phyloP scores from a whole-genome alignment of 2,888 invertebrate species.

The Meliscaeva auricollis region DNA sequence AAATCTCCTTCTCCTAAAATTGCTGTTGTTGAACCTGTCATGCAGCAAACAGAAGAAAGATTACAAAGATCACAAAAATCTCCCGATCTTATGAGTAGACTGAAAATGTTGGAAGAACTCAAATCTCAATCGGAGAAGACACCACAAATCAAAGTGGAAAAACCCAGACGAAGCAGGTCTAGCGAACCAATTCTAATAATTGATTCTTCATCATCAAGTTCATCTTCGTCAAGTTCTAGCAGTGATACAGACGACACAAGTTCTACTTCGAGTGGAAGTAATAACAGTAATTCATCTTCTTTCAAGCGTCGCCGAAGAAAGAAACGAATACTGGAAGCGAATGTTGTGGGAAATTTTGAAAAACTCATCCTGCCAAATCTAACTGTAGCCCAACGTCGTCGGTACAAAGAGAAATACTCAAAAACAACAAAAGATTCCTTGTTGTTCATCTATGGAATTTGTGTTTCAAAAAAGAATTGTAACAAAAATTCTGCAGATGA shows the following conservation, averaged over 20 bases:
- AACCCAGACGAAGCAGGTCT: conserved; percentile 18
- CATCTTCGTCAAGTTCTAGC: conserved; percentile 76
- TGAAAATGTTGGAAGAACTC: conserved; percentile 77
- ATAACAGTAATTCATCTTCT: conserved; percentile 71
- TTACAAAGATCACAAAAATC: conserved; percentile 43
- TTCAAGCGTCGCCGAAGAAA: conserved; percentile 77
- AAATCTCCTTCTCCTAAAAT: too few relatives aligned
- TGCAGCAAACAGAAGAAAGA: not conserved
- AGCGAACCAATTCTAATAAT: conserved; percentile 74
- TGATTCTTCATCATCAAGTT: conserved; percentile 76
- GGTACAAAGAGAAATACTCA: conserved; percentile 79
- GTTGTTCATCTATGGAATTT: conserved; percentile 81
- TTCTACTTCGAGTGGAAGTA: conserved; percentile 75
- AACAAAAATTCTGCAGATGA: conserved; percentile 41
- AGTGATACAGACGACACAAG: conserved; percentile 75
- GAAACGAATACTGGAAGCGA: conserved; percentile 79
- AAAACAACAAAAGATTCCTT: conserved; percentile 77
- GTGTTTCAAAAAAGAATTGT: conserved; percentile 71
- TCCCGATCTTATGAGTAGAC: conserved; percentile 77
- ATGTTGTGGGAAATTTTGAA: conserved; percentile 81
- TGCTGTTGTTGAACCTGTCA: too few relatives aligned
- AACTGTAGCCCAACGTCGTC: conserved; percentile 77
- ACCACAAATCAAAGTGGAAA: conserved; percentile 48
- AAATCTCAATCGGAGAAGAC: conserved; percentile 65
- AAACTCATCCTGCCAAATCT: conserved; percentile 80